Evolutionary conservation across 2,113 vertebrate genomes (phyloP).

Genomic region (Cairina moschata): DNA sequence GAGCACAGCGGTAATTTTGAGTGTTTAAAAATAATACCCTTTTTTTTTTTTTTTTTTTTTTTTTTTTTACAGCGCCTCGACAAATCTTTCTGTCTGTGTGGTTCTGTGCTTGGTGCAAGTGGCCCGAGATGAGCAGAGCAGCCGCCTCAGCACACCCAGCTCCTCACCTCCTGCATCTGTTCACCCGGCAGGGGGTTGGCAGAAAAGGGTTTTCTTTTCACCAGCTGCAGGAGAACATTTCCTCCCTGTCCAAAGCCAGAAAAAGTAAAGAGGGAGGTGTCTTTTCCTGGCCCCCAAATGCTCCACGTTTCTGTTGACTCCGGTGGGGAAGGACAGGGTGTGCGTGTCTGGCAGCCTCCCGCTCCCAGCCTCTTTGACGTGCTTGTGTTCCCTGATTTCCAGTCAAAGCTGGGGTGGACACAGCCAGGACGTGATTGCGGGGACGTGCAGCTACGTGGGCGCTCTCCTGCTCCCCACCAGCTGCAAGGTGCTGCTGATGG

Average conservation of each 20-base stretch:
- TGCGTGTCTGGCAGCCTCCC: neutral
- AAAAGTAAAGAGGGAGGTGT: neutral
- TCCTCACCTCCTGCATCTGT: neutral
- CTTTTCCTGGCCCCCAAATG: neutral
- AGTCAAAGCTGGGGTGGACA: neutral
- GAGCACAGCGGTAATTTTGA: neutral
- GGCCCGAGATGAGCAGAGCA: neutral
- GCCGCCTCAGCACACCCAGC: neutral
- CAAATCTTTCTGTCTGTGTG: neutral
- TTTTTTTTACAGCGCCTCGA: neutral
- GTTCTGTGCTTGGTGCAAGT: neutral
- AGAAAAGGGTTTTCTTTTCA: neutral
- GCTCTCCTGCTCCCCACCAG: fast-evolving
- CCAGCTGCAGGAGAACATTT: neutral
- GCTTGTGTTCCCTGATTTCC: neutral
- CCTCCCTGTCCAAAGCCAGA: neutral
- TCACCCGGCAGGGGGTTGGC: neutral
- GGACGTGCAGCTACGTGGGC: fast-evolving
- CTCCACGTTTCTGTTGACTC: neutral
- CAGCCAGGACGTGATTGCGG: fast-evolving
- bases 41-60: neutral
- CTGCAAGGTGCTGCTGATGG: neutral
- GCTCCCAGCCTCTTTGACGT: neutral
- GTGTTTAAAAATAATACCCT: neutral
- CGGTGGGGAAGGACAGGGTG: neutral